Base-by-base conservation (phyloP, 2,797 vertebrate genomes). In the Ibycter americanus region DNA sequence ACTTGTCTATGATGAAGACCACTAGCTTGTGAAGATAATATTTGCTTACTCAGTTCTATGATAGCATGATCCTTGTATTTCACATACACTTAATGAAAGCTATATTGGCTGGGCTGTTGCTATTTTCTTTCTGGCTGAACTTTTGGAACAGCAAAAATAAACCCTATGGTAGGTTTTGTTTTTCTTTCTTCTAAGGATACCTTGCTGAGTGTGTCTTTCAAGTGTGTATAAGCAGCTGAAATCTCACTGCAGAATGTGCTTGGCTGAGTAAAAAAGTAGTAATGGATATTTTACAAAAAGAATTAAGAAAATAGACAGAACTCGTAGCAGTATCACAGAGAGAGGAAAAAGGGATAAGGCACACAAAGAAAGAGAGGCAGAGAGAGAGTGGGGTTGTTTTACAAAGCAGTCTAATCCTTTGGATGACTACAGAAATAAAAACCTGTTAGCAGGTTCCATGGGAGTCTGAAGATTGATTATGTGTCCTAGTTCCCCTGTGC, bases 381-480 rank as follows among this genome's bases (percentile, higher is more conserved):
- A 71, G 42, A 61, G 11, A 63, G 23, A 72, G 20, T 61, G 85
- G 78, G 44, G 46, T 38, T 79, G 42, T 89, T 92, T 93, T 70
- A 56, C 65, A 61, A 72, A 78, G 42, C n/a, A 89, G 83, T 46
- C 73, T 90, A 87, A 92, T 89, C 61, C 40, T 93, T 73, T 61
- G 34, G 34, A 73, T 77, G 81, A 55, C 46, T 81, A 42, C 59
- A 90, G 83, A 91, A 95, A 91, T 76, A 79, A 91, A 84, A 94
- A 73, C 62, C 34, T 46, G 59, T 89, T 96, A 95, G 58, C 44
- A 79, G 21, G 22, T 91, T 96, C 83, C 49, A 58, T 5, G 1
- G 62, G 51, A 95, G 21, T 85, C 72, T 82, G 92, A 94, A 97
- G 91, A 97, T 76, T 94, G 94, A 96, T 97, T 93, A 78, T 51